Evolutionary conservation across 2,888 invertebrate genomes (phyloP).

Genomic region (Pristionchus fissidentatus): DNA sequence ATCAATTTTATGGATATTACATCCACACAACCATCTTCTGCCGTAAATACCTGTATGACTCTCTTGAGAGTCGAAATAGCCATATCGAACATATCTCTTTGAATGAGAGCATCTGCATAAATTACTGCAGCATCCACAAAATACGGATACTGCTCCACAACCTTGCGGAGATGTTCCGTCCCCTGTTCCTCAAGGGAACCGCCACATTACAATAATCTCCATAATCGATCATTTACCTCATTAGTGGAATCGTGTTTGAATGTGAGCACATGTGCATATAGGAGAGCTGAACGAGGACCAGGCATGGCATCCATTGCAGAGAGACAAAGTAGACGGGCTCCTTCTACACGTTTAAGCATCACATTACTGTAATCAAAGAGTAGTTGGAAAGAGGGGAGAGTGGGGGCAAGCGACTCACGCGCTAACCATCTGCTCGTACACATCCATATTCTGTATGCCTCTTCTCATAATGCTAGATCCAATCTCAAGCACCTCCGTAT

Average conservation of each 20-base stretch:
- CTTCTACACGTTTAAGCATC: not conserved
- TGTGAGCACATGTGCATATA: constrained; percentile 18
- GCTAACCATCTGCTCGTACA: constrained; percentile 35
- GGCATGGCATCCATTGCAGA: not conserved
- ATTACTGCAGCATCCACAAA: constrained; percentile 9
- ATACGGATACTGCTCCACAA: constrained; percentile 14
- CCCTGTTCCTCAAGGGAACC: not conserved
- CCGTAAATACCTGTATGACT: not conserved
- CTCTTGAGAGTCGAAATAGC: not conserved
- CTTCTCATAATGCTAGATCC: not conserved
- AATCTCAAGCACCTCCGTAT: not conserved
- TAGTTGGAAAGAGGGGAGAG: no score
- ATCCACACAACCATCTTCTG: not conserved
- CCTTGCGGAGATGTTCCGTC: not conserved
- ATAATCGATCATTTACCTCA: not conserved
- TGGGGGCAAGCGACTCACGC: constrained; percentile 12
- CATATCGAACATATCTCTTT: not conserved
- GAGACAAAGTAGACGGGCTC: not conserved
- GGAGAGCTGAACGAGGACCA: not conserved
- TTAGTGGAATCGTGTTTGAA: not conserved
- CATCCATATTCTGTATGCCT: constrained; percentile 3
- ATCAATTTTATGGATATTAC: no score
- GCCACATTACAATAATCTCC: not conserved
- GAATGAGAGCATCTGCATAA: constrained; percentile 6
- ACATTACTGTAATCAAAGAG: not conserved